A percentile compares a stretch with the other conserved stretches of the same genome.
Evolutionary conservation across 30 jellyfish, hydroid and myxozoan genomes (phyloP).

Genomic region (Aurelia aurita complex sp. Pacific): DNA sequence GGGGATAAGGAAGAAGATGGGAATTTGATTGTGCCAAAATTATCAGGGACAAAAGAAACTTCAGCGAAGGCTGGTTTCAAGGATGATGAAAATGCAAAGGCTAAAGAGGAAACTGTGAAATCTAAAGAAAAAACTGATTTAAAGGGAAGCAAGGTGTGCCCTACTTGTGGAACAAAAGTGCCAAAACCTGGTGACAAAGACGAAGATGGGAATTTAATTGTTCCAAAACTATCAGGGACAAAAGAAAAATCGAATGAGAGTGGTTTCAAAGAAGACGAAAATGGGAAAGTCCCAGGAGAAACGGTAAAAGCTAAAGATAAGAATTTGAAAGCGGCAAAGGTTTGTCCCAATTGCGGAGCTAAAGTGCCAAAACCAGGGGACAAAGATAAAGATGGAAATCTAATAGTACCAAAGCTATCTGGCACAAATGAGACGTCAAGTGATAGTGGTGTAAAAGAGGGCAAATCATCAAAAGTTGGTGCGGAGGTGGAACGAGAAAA

Average conservation of each 20-base stretch:
- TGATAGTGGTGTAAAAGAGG: too few relatives aligned
- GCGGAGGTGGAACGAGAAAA: too few relatives aligned
- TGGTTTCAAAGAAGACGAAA: background rate
- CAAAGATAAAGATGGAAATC: conserved; percentile 33
- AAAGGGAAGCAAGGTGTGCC: background rate
- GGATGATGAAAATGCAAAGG: too few relatives aligned
- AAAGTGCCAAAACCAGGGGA: conserved; percentile 46
- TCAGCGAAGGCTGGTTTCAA: too few relatives aligned
- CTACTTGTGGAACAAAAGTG: conserved; percentile 24
- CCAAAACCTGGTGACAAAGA: conserved; percentile 36
- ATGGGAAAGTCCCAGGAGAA: background rate
- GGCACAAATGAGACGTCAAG: conserved; percentile 4
- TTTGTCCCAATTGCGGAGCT: conserved; percentile 24
- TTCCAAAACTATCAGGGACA: conserved; percentile 31
- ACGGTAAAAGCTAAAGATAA: background rate
- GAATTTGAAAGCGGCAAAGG: background rate
- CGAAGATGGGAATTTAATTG: conserved; percentile 35
- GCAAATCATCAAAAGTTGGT: background rate
- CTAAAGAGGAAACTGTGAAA: too few relatives aligned
- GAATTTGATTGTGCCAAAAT: conserved; percentile 36
- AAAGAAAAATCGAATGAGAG: background rate
- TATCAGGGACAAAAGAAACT: conserved; percentile 14
- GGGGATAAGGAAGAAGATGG: conserved; percentile 53
- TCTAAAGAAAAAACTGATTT: background rate
- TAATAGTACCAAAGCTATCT: conserved; percentile 43